A percentile compares a stretch with the other conserved stretches of the same genome.
phyloP scores from a whole-genome alignment of 2,888 invertebrate genomes.

The Platerodrilus igneus region DNA sequence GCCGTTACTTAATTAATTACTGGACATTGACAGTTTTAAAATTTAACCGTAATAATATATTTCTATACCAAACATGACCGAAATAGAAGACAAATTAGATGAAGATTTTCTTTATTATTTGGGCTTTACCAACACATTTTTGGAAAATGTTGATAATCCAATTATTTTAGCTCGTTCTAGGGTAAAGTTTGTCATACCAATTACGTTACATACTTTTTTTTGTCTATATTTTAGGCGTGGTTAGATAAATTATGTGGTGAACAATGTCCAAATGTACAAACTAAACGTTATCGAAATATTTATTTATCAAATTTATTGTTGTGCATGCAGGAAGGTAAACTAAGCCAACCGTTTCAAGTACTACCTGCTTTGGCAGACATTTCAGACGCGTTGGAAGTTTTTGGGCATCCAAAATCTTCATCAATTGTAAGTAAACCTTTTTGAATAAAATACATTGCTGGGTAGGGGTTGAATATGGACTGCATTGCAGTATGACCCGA shows the following conservation, averaged over 20 bases:
- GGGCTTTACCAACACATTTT: slow-evolving; percentile 41
- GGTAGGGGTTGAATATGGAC: no score
- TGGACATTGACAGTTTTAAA: no score
- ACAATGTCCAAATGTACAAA: slow-evolving; percentile 37
- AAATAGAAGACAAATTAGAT: slow-evolving; percentile 45
- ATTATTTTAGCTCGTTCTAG: slow-evolving; percentile 32
- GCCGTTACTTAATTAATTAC: no score
- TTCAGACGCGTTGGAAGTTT: slow-evolving; percentile 39
- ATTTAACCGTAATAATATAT: no score
- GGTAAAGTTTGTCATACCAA: slow-evolving; percentile 24
- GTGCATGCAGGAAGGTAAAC: slow-evolving; percentile 44
- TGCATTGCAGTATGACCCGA: no score
- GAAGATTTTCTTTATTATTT: slow-evolving; percentile 49
- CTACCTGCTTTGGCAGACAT: slow-evolving; percentile 43
- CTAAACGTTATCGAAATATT: slow-evolving; percentile 47
- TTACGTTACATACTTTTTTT: slow-evolving; percentile 7
- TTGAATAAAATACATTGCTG: no score
- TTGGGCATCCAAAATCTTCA: slow-evolving; percentile 36
- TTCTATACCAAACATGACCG: no score
- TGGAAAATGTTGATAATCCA: slow-evolving; percentile 32
- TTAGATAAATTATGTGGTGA: slow-evolving; percentile 46
- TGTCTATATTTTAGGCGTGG: slow-evolving; percentile 40
- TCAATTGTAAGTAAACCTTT: no score
- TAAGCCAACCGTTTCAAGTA: slow-evolving; percentile 42
- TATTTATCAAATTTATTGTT: slow-evolving; percentile 47